These are phyloP conservation scores for Himalopsyche anomala DNA, from an alignment of 2,888 invertebrate genomes.

Conservation along the genomic window DNA sequence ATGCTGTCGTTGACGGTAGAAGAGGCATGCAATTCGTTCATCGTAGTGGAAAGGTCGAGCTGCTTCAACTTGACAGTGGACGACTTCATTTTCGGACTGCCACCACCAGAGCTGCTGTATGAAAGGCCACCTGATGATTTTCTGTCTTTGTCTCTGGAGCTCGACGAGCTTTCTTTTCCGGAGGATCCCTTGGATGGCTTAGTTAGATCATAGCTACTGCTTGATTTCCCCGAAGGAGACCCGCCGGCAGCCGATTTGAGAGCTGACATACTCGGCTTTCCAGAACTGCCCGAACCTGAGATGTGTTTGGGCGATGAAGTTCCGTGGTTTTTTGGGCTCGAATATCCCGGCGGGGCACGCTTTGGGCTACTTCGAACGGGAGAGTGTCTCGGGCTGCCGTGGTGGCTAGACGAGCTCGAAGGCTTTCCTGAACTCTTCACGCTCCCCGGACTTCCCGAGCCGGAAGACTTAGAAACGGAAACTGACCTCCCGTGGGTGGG, in stretches of 20 bases:
- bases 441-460: slow-evolving; percentile 75
- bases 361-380: slow-evolving; percentile 87
- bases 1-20: slow-evolving; percentile 72
- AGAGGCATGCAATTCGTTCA: slow-evolving; percentile 70
- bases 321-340: slow-evolving; percentile 87
- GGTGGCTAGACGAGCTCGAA: slow-evolving; percentile 76
- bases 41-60: slow-evolving; percentile 79
- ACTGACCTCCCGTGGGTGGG: slow-evolving; percentile 82
- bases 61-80: slow-evolving; percentile 82
- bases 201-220: slow-evolving; percentile 74
- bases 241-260: slow-evolving; percentile 86
- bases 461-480: slow-evolving; percentile 79
- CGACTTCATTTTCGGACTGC: slow-evolving; percentile 82
- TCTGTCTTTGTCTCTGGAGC: slow-evolving; percentile 76
- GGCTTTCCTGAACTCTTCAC: slow-evolving; percentile 74
- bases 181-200: slow-evolving; percentile 75
- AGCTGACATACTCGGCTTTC: slow-evolving; percentile 93
- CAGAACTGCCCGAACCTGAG: slow-evolving; percentile 81
- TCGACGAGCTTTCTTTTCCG: slow-evolving; percentile 72
- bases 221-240: slow-evolving; percentile 81
- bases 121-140: slow-evolving; percentile 76
- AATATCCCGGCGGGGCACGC: slow-evolving; percentile 81
- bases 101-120: slow-evolving; percentile 77
- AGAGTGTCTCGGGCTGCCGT: slow-evolving; percentile 85
- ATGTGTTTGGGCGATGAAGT: slow-evolving; percentile 88